These are phyloP conservation scores for Octopus sinensis DNA, from an alignment of 1,140 invertebrate species.

Conservation along the genomic window DNA sequence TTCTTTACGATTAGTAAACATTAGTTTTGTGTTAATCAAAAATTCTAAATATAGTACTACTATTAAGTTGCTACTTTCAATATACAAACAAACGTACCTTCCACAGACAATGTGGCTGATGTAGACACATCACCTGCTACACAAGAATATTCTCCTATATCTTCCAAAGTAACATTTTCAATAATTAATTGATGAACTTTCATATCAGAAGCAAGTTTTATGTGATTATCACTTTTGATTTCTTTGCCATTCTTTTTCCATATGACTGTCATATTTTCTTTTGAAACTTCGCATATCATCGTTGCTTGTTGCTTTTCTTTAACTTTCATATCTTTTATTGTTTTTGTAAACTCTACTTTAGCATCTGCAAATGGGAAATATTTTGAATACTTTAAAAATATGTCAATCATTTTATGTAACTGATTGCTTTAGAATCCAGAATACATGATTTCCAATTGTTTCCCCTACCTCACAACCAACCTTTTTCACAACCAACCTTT, in stretches of 20 bases:
- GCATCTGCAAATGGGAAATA: constrained; percentile 31
- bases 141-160: constrained; percentile 46
- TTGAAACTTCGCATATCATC: constrained; percentile 40
- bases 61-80: neutral
- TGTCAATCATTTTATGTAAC: neutral
- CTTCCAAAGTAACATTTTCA: constrained; percentile 41
- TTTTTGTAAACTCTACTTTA: constrained; percentile 44
- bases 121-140: constrained; percentile 45
- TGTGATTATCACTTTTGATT: constrained; percentile 65
- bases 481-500: no score
- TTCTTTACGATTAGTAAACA: no score
- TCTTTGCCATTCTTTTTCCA: constrained; percentile 87
- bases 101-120: constrained; percentile 43
- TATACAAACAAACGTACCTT: constrained; percentile 36
- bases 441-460: no score
- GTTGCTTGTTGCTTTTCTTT: constrained; percentile 42
- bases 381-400: constrained; percentile 6
- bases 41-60: no score
- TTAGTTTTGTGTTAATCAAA: no score
- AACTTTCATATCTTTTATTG: constrained; percentile 38
- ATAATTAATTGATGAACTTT: constrained; percentile 48
- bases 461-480: no score
- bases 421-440: no score
- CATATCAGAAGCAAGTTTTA: constrained; percentile 63
- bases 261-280: constrained; percentile 33